Evolutionary conservation across 2,113 vertebrate species (phyloP), one percentile per base, ranked within the genome.

Genomic region (Probosciger aterrimus): DNA sequence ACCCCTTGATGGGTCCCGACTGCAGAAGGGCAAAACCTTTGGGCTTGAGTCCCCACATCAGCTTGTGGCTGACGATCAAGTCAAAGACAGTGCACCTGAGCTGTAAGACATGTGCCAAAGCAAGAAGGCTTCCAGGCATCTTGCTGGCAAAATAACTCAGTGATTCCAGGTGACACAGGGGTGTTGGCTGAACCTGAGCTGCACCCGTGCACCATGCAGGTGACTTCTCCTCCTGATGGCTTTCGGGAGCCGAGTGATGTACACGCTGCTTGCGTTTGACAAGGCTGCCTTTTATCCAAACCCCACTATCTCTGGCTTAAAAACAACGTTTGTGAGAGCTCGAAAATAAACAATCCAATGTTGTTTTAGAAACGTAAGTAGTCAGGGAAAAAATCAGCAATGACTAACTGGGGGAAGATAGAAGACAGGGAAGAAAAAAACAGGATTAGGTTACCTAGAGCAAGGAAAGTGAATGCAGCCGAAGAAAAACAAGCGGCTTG

Each of bases 321-420:
- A 67, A 69, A 6, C 53, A 65, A 74, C 7, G 8, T 62, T 70
- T 35, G n/a, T 4, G 39, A 75, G 77, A 47, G 79, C 71, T 90
- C 44, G 35, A 86, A 83, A 95, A 93, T 77, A 92, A 92, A 95
- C 69, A 88, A 46, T 59, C n/a, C 31, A 33, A 5, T 60, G 77
- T 94, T 90, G 95, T 82, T 96, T 93, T 83, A 83, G 93, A 90
- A 93, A 90, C 85, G 20, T 39, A 77, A 88, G 88, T 14, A 82
- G 75, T 37, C 78, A 82, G 75, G 79, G 57, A 33, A 74, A 86
- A 93, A 87, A 82, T 68, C 74, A 84, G 83, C 67, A 92, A 82
- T 70, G 62, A 57, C 65, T 92, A 63, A 76, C 41, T 28, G 71
- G 53, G 71, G 59, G 33, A 68, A 93, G 79, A 88, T 11, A 82